phyloP scores from a whole-genome alignment of 2,113 vertebrate genomes.

The Xenopus borealis region DNA sequence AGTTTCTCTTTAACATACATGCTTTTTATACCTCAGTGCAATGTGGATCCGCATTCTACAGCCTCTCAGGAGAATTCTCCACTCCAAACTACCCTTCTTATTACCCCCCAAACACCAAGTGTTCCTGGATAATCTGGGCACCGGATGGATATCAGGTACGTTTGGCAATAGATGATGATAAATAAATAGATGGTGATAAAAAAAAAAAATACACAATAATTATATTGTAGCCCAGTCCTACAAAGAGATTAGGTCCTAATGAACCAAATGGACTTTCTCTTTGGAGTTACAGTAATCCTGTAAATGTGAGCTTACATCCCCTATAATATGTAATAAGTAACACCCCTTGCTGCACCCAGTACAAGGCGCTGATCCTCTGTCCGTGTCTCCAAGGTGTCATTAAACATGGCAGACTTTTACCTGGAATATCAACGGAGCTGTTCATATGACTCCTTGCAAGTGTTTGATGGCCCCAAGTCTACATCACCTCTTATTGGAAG shows the following conservation, averaged over 20 bases:
- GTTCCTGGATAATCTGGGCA: conserved; percentile 59
- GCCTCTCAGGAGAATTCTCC: conserved; percentile 49
- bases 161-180: too few species aligned
- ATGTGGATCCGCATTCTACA: conserved; percentile 57
- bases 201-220: too few species aligned
- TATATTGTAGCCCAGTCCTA: too few species aligned
- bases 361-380: background rate
- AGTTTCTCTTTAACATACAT: background rate
- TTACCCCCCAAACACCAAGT: conserved; percentile 49
- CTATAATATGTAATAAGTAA: too few species aligned
- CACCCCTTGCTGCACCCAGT: too few species aligned
- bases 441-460: conserved; percentile 54
- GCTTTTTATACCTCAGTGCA: conserved; percentile 49
- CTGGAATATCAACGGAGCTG: conserved; percentile 54
- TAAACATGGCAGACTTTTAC: conserved; percentile 50
- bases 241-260: too few species aligned
- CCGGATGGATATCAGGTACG: conserved; percentile 55
- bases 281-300: too few species aligned
- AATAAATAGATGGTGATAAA: too few species aligned
- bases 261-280: too few species aligned
- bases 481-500: conserved; percentile 53
- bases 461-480: conserved; percentile 54
- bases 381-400: conserved; percentile 8
- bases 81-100: conserved; percentile 58
- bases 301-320: too few species aligned